These are phyloP conservation scores for Centropristis striata DNA, from an alignment of 2,113 vertebrate genomes.

Conservation along the genomic window DNA sequence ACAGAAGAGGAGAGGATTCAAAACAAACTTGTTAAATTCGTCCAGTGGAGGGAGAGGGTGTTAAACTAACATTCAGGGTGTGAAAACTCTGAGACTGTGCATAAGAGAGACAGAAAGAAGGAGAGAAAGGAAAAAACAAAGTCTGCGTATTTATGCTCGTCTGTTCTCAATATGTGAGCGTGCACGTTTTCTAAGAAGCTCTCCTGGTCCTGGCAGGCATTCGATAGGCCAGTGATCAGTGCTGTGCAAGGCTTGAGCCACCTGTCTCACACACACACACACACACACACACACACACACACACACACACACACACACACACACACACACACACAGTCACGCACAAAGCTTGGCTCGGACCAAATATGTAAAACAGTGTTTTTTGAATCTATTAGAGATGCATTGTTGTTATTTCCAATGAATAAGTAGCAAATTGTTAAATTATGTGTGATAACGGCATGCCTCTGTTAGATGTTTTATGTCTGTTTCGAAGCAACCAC, in stretches of 20 bases:
- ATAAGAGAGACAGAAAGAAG: background rate
- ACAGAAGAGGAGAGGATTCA: background rate
- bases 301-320: slow-evolving; percentile 4
- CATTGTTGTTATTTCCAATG: slow-evolving; percentile 1
- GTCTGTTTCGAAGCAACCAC: background rate
- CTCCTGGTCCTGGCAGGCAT: slow-evolving; percentile 64
- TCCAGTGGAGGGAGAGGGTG: background rate
- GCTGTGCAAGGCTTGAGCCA: slow-evolving; percentile 61
- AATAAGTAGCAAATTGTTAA: background rate
- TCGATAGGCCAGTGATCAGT: slow-evolving; percentile 62
- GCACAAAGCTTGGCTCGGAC: background rate
- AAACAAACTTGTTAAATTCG: slow-evolving; percentile 29
- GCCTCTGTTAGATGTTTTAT: background rate
- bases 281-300: slow-evolving; percentile 1
- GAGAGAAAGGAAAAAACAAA: background rate
- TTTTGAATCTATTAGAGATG: background rate
- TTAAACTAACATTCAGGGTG: slow-evolving; percentile 20
- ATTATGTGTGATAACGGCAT: background rate
- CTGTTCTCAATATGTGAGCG: slow-evolving; percentile 51
- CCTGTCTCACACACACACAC: slow-evolving; percentile 41
- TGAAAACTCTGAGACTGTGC: slow-evolving; percentile 25
- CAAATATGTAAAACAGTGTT: slow-evolving; percentile 29
- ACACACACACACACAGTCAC: slow-evolving; percentile 7
- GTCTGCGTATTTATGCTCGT: slow-evolving; percentile 43
- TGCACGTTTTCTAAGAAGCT: slow-evolving; percentile 58